phyloP scores from a whole-genome alignment of 2,113 vertebrate species.

The Vanacampus margaritifer region DNA sequence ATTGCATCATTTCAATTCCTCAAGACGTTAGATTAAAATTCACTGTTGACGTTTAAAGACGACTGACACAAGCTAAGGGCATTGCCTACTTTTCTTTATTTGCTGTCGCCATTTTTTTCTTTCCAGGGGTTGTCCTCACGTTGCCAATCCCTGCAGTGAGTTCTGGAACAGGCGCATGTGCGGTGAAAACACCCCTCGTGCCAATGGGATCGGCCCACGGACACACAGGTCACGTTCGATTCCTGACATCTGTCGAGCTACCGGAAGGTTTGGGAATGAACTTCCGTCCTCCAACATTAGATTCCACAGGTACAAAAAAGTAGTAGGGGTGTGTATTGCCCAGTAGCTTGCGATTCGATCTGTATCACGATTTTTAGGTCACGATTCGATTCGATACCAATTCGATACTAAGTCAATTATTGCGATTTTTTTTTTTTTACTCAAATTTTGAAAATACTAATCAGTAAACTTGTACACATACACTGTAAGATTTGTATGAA shows the following conservation, averaged over 20 bases:
- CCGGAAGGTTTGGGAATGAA: slow-evolving; percentile 85
- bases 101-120: not conserved
- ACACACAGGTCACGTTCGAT: slow-evolving; percentile 95
- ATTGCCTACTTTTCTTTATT: not conserved
- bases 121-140: slow-evolving; percentile 85
- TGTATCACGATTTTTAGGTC: no score
- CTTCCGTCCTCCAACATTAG: slow-evolving; percentile 70
- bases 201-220: slow-evolving; percentile 91
- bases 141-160: slow-evolving; percentile 76
- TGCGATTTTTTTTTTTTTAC: no score
- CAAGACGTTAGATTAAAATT: not conserved
- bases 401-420: no score
- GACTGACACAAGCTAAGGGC: no score
- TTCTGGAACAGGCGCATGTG: slow-evolving; percentile 67
- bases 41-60: not conserved
- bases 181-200: slow-evolving; percentile 70
- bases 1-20: not conserved
- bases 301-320: slow-evolving; percentile 55
- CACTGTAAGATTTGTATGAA: no score
- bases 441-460: no score
- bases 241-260: slow-evolving; percentile 90
- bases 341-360: no score
- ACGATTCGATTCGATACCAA: no score
- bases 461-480: no score
- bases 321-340: no score